Percentiles rank a stretch among this genome's conserved stretches.
Evolutionary conservation across 2,888 invertebrate genomes (phyloP).

Genomic region (Hedychridium roseum): DNA sequence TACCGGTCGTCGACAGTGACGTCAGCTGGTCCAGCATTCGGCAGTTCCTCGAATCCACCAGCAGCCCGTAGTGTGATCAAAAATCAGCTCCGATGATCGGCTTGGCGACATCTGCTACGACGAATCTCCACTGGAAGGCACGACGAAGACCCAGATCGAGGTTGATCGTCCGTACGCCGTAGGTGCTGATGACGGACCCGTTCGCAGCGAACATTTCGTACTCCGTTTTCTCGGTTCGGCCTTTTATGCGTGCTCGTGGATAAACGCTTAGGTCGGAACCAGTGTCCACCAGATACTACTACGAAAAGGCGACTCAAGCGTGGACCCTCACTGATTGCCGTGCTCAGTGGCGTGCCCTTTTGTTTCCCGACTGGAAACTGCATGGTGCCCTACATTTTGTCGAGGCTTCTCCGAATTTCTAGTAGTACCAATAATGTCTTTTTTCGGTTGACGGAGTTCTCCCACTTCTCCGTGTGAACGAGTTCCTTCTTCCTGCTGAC

Average conservation of each 20-base stretch:
- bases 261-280: conserved; percentile 31
- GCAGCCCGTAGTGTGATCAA: conserved; percentile 41
- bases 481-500: too few species aligned
- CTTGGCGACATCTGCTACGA: conserved; percentile 47
- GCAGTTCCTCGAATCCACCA: conserved; percentile 42
- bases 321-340: conserved; percentile 34
- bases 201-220: conserved; percentile 51
- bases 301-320: conserved; percentile 28
- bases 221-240: conserved; percentile 23
- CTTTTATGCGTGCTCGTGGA: conserved; percentile 23
- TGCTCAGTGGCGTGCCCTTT: conserved; percentile 38
- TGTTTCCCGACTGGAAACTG: conserved; percentile 27
- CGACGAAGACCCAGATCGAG: conserved; percentile 46
- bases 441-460: too few species aligned
- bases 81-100: conserved; percentile 56
- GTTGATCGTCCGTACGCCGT: conserved; percentile 34
- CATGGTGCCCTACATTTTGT: conserved; percentile 16
- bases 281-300: conserved; percentile 33
- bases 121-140: conserved; percentile 46
- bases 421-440: conserved; percentile 29
- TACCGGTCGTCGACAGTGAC: conserved; percentile 6
- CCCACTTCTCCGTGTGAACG: too few species aligned
- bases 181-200: conserved; percentile 44
- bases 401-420: conserved; percentile 10
- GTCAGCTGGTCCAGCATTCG: conserved; percentile 31